These are phyloP conservation scores for Leptodactylus fallax DNA, from an alignment of 2,797 vertebrate genomes.

Conservation along the genomic window DNA sequence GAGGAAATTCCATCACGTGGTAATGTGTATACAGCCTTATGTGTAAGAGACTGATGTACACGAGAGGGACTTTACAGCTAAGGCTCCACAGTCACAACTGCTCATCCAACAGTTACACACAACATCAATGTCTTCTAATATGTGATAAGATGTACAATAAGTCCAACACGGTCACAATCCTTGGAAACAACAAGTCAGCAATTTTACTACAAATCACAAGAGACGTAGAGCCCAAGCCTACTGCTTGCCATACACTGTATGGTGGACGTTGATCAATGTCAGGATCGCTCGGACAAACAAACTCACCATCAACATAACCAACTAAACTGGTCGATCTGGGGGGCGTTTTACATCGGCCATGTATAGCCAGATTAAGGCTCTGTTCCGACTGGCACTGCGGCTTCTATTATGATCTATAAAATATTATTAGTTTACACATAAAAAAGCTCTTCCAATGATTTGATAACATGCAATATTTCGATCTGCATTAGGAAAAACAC, in stretches of 20 bases:
- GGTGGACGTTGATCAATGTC: too few relatives aligned
- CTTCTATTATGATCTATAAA: background rate
- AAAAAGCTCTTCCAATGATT: background rate
- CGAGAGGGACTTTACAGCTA: background rate
- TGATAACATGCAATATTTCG: background rate
- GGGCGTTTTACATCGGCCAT: too few relatives aligned
- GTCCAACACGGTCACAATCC: too few relatives aligned
- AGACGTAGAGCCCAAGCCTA: background rate
- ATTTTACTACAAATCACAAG: background rate
- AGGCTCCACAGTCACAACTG: too few relatives aligned
- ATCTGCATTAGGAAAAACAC: background rate
- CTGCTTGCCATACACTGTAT: too few relatives aligned
- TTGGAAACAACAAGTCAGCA: background rate
- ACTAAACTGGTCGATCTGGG: too few relatives aligned
- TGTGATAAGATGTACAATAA: background rate
- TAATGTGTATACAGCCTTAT: background rate
- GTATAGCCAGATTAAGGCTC: background rate
- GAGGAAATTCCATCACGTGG: constrained; percentile 13
- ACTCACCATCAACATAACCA: too few relatives aligned
- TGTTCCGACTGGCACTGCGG: background rate
- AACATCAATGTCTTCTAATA: background rate
- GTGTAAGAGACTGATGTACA: background rate
- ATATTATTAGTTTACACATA: background rate
- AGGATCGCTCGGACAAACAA: too few relatives aligned
- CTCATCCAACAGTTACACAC: too few relatives aligned